Evolutionary conservation across 2,797 vertebrate species (phyloP).

Genomic region (Thunnus albacares): DNA sequence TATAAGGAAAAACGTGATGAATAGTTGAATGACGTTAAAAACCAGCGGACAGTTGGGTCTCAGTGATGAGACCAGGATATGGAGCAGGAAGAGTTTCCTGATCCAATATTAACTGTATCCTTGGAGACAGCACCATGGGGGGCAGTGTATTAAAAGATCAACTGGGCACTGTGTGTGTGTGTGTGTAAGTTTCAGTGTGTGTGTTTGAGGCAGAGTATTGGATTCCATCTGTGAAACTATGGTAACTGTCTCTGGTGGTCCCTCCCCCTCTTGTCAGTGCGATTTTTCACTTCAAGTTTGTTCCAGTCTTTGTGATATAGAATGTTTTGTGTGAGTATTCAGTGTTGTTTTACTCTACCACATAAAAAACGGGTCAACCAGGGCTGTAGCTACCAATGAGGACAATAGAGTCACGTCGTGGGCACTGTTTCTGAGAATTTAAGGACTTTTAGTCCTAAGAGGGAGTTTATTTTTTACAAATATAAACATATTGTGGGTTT

Average conservation of each 20-base stretch:
- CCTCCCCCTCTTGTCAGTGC: slow-evolving; percentile 32
- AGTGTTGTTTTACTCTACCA: background rate
- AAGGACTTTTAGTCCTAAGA: background rate
- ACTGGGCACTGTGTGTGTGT: slow-evolving; percentile 40
- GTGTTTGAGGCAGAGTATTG: slow-evolving; percentile 39
- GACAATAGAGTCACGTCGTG: background rate
- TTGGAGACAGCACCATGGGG: slow-evolving; percentile 67
- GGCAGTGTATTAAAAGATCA: slow-evolving; percentile 65
- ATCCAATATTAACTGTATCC: slow-evolving; percentile 75
- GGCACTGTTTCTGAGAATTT: slow-evolving; percentile 4
- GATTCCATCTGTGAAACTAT: slow-evolving; percentile 73
- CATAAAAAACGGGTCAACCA: slow-evolving; percentile 2
- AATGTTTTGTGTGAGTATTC: slow-evolving; percentile 32
- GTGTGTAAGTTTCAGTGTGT: slow-evolving; percentile 13
- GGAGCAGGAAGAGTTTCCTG: slow-evolving; percentile 59
- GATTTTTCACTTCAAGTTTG: slow-evolving; percentile 50
- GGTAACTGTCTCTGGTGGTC: slow-evolving; percentile 47
- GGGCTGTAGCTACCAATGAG: background rate
- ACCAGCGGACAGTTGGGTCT: background rate
- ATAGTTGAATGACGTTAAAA: no score
- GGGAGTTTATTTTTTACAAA: background rate
- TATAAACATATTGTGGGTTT: background rate
- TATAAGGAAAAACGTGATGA: background rate
- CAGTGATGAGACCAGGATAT: slow-evolving; percentile 58
- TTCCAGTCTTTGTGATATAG: slow-evolving; percentile 23